phyloP scores from a whole-genome alignment of 2,888 invertebrate species.

The Alitta virens region DNA sequence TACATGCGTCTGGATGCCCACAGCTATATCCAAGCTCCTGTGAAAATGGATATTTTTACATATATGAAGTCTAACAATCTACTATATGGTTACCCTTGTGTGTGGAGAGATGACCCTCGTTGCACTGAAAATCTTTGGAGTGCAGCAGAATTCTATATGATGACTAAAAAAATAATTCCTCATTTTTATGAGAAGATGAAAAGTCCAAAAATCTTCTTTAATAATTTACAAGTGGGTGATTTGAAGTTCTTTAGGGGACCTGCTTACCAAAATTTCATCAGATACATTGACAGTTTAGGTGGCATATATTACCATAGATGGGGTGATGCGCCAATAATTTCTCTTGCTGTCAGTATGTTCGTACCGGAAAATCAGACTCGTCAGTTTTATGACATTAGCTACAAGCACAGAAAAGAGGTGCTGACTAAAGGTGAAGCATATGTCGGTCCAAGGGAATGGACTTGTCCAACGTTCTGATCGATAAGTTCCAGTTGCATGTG shows the following conservation, averaged over 20 bases:
- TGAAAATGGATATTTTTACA: conserved; percentile 29
- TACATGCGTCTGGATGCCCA: conserved; percentile 32
- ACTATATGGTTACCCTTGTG: conserved; percentile 27
- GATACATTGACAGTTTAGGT: conserved; percentile 26
- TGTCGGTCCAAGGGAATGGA: too few relatives aligned
- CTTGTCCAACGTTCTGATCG: too few relatives aligned
- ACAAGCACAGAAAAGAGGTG: conserved; percentile 26
- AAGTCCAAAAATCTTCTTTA: conserved; percentile 22
- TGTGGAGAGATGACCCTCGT: conserved; percentile 3
- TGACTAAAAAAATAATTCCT: conserved; percentile 7
- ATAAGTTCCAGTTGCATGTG: too few relatives aligned
- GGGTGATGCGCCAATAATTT: conserved; percentile 33
- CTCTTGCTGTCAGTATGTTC: conserved; percentile 28
- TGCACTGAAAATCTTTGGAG: conserved; percentile 27
- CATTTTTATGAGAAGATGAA: conserved; percentile 21
- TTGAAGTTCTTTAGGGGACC: conserved; percentile 22
- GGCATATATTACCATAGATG: conserved; percentile 31
- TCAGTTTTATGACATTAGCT: conserved; percentile 25
- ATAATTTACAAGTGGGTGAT: conserved; percentile 30
- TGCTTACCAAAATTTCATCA: conserved; percentile 21
- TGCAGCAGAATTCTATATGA: conserved; percentile 18
- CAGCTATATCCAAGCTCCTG: conserved; percentile 17
- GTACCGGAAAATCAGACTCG: conserved; percentile 17
- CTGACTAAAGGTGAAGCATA: too few relatives aligned
- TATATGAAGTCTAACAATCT: conserved; percentile 19